Base-by-base conservation (phyloP, 2,888 invertebrate species). In the Acanthosoma haemorrhoidale region DNA sequence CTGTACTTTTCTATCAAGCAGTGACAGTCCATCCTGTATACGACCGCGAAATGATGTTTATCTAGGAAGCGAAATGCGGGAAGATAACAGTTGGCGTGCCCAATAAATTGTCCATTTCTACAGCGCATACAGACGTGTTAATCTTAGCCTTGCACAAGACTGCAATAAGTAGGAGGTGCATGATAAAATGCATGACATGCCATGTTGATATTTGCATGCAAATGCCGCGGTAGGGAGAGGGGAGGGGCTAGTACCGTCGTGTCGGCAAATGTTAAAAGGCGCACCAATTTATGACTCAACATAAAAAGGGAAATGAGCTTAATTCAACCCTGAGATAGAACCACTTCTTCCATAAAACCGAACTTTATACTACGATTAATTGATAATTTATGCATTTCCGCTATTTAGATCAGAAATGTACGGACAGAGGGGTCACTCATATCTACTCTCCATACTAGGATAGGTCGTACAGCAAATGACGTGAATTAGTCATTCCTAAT, bases 341-440 rank as follows among this genome's bases (percentile, higher is more conserved):
- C 51, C 21, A n/a, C n/a, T 15, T n/a, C 25, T 25, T n/a, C 51
- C 11, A 25, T 51, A 25, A 51, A 51, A 51, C 25, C 25, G 21
- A 51, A 21, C 21, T 51, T 51, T 51, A 51, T 51, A 51, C 21
- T 25, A 51, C 51, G 51, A 51, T 51, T 51, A 51, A 51, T 21
- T 51, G 51, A 51, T 51, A 51, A 25, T 51, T 51, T 51, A 51
- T 51, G n/a, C n/a, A n/a, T n/a, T n/a, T n/a, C n/a, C n/a, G n/a
- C n/a, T n/a, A n/a, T n/a, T n/a, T n/a, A n/a, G n/a, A n/a, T n/a
- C n/a, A n/a, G n/a, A n/a, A n/a, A n/a, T n/a, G n/a, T n/a, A n/a
- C n/a, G n/a, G n/a, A n/a, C n/a, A n/a, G n/a, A n/a, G n/a, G n/a
- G n/a, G n/a, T n/a, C n/a, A n/a, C n/a, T n/a, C n/a, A n/a, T n/a